These are phyloP conservation scores for Riparia riparia DNA, from an alignment of 2,113 vertebrate species.

Conservation along the genomic window DNA sequence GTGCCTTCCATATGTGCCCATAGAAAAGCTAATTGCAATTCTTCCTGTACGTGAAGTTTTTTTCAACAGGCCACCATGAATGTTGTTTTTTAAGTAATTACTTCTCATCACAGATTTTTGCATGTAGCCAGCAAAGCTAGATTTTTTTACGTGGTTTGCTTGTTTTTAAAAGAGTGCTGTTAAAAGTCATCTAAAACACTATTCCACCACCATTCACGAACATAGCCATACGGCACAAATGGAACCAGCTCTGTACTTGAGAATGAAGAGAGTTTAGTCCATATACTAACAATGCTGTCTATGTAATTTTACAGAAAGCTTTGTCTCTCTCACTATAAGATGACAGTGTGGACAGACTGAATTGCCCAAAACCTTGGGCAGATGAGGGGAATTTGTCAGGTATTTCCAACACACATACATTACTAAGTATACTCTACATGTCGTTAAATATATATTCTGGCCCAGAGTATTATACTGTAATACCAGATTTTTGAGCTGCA, in stretches of 20 bases:
- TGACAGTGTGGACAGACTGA: not conserved
- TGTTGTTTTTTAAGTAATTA: not conserved
- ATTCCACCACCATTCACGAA: not conserved
- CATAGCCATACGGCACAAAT: not conserved
- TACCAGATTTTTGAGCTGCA: not conserved
- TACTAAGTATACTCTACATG: not conserved
- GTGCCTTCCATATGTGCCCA: not conserved
- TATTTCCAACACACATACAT: not conserved
- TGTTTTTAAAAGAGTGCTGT: not conserved
- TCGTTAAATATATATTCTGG: not conserved
- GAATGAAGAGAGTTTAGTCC: not conserved
- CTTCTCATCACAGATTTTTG: not conserved
- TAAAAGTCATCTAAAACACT: not conserved
- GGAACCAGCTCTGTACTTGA: not conserved
- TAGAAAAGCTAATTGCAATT: not conserved
- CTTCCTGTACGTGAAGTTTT: not conserved
- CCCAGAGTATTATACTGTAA: not conserved
- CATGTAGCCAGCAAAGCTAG: not conserved
- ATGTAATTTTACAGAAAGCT: not conserved
- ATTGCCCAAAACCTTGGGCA: not conserved
- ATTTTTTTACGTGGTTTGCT: rapidly evolving
- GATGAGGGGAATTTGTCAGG: not conserved
- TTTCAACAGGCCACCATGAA: not conserved
- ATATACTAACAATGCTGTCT: rapidly evolving
- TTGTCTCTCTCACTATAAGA: not conserved